Evolutionary conservation across 2,113 vertebrate genomes (phyloP).

Genomic region (Tychaedon coryphoeus): DNA sequence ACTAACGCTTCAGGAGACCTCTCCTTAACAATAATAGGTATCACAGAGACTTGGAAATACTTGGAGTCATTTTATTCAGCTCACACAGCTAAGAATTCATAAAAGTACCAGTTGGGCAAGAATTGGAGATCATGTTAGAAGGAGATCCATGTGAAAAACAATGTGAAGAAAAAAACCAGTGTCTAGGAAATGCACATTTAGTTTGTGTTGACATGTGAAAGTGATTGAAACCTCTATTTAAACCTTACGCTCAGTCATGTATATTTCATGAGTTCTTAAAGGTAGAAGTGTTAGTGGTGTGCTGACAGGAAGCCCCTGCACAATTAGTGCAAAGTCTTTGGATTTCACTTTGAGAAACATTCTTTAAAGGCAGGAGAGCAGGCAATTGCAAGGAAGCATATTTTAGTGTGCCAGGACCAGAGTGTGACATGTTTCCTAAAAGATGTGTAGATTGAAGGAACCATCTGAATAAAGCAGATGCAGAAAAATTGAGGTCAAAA

Average conservation of each 20-base stretch:
- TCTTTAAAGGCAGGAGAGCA: neutral
- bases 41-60: neutral
- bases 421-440: neutral
- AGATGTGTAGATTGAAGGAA: neutral
- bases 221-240: neutral
- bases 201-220: neutral
- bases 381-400: neutral
- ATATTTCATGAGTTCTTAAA: neutral
- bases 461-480: neutral
- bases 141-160: neutral
- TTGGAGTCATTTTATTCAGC: neutral
- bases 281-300: neutral
- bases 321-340: neutral
- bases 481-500: neutral
- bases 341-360: neutral
- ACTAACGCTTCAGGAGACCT: conserved; percentile 12
- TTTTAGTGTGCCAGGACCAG: neutral
- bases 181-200: neutral
- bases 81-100: neutral
- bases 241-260: neutral
- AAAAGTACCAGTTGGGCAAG: neutral
- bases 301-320: neutral
- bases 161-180: neutral
- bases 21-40: neutral
- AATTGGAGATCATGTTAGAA: neutral